Evolutionary conservation across 2,888 invertebrate species (phyloP).

Genomic region (Drosophila nr. perissopoda): DNA sequence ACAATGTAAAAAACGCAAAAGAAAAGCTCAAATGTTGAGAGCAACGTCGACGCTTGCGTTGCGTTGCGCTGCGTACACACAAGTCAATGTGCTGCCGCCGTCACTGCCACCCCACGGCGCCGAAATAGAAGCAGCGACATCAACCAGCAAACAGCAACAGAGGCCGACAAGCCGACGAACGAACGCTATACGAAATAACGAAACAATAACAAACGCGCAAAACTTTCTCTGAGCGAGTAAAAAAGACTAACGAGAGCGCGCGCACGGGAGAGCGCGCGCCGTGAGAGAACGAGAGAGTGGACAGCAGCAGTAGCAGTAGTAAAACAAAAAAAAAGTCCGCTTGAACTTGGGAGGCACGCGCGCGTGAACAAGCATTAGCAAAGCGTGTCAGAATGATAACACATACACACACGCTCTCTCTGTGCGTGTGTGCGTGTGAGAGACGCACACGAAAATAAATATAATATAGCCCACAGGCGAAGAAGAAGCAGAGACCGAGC

Average conservation of each 20-base stretch:
- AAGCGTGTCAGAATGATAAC: slow-evolving; percentile 78
- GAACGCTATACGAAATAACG: slow-evolving; percentile 74
- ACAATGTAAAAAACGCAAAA: slow-evolving; percentile 30
- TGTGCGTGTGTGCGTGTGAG: slow-evolving; percentile 2
- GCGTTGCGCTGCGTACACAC: slow-evolving; percentile 34
- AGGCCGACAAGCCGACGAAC: slow-evolving; percentile 61
- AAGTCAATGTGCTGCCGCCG: slow-evolving; percentile 68
- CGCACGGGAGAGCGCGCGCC: slow-evolving; percentile 16
- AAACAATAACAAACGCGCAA: slow-evolving; percentile 79
- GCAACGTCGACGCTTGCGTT: slow-evolving; percentile 25
- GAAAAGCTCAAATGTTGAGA: slow-evolving; percentile 55
- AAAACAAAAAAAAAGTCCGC: slow-evolving; percentile 36
- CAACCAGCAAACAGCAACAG: slow-evolving; percentile 13
- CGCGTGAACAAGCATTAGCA: slow-evolving; percentile 76
- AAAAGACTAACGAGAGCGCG: slow-evolving; percentile 37
- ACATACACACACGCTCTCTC: slow-evolving; percentile 31
- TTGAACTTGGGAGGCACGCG: slow-evolving; percentile 80
- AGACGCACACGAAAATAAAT: slow-evolving; percentile 26
- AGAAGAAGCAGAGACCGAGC: slow-evolving; percentile 26
- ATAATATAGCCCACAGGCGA: slow-evolving; percentile 40
- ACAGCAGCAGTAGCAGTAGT: slow-evolving; percentile 15
- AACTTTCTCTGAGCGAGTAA: slow-evolving; percentile 73
- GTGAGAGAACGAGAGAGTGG: slow-evolving; percentile 3
- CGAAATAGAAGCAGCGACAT: slow-evolving; percentile 9
- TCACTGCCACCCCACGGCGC: slow-evolving; percentile 10